Evolutionary conservation across 2,797 vertebrate genomes (phyloP).

Genomic region (Anguilla pacifica): DNA sequence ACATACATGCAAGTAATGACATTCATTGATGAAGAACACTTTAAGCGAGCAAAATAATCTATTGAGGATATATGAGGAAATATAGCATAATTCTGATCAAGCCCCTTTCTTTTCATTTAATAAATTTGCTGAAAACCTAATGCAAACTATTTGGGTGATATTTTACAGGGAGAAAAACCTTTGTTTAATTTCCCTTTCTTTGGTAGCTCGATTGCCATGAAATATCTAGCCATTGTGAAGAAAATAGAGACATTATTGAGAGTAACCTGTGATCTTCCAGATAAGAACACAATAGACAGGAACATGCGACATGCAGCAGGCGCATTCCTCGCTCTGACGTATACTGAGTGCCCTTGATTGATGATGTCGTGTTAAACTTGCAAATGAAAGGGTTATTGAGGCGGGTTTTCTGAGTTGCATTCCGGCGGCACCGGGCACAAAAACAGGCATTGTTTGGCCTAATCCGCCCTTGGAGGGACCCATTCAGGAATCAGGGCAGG

Average conservation of each 20-base stretch:
- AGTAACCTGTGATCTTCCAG: conserved; percentile 44
- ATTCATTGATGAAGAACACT: neutral
- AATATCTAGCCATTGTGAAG: neutral
- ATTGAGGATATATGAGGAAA: neutral
- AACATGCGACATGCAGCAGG: conserved; percentile 68
- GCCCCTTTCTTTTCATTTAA: neutral
- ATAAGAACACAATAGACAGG: conserved; percentile 66
- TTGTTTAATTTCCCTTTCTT: neutral
- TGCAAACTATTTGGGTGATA: neutral
- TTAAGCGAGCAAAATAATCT: neutral
- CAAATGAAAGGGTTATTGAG: conserved; percentile 60
- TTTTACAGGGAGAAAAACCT: neutral
- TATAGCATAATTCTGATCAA: neutral
- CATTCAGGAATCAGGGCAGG: conserved; percentile 11
- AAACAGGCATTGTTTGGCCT: conserved; percentile 20
- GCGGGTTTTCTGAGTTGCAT: conserved; percentile 11
- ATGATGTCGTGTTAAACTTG: conserved; percentile 78
- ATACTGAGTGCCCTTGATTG: conserved; percentile 62
- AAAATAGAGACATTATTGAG: neutral
- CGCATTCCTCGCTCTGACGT: conserved; percentile 54
- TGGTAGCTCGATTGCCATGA: too few relatives aligned
- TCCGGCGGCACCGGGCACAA: conserved; percentile 14
- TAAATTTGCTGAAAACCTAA: neutral
- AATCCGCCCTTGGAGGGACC: neutral
- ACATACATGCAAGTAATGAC: neutral